Base-by-base conservation (phyloP, 1,140 invertebrate genomes). In the Myzus persicae region DNA sequence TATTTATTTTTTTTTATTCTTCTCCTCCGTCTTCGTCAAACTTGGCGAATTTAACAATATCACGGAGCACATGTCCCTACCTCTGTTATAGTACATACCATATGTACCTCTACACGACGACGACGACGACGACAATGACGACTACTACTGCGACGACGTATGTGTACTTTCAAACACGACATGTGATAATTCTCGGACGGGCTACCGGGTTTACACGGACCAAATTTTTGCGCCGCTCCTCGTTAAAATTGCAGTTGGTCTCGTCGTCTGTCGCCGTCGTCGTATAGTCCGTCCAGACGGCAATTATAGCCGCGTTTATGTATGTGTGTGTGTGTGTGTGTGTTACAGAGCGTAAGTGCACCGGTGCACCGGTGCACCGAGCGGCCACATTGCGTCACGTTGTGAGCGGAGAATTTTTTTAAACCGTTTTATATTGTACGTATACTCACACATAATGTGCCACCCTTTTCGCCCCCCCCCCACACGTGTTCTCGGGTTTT, bases 201-300 rank as follows among this genome's bases (percentile, higher is more conserved):
- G 46, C 91, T 93, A 84, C 91, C 81, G 91, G 91, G 91, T 42
- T 93, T 85, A 84, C 81, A 40, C 81, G 9, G 36, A 48, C 81
- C 91, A 11, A 92, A 92, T 92, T 92, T 84, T 92, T 93, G 90
- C n/a, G 81, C 9, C 22, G 81, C 46, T 85, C 36, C 91, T 93
- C 91, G 91, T 93, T 93, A 93, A 93, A 93, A 93, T 85, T 54
- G 46, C 59, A n/a, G 31, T 76, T 18, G 59, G 48, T 92, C 51
- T 38, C 91, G 90, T 81, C 59, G 51, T 91, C 76, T 46, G 91
- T 38, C 46, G 22, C 31, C 59, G 59, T 11, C 59, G 38, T 84
- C 46, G 22, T 36, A 48, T 38, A 24, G 36, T 40, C 36, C 88
- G 48, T 14, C 88, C 88, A 54, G 91, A 51, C 91, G 44, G 91